These are phyloP conservation scores for Oegoconia quadripuncta DNA, from an alignment of 2,888 invertebrate genomes.

Conservation along the genomic window DNA sequence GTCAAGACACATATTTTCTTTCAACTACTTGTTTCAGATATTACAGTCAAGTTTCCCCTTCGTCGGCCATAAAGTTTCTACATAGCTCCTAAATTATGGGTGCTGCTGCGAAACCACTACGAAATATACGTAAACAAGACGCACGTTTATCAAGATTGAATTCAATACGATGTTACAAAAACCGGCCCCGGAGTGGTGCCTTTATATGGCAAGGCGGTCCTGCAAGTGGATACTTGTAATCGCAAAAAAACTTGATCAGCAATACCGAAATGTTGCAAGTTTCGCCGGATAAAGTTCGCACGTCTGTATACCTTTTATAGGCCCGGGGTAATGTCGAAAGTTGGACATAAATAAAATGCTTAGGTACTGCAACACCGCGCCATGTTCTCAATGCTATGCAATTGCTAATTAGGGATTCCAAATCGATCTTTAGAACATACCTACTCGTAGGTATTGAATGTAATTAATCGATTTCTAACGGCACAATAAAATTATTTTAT, in stretches of 20 bases:
- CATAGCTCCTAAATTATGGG: conserved; percentile 26
- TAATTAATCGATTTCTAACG: too few relatives aligned
- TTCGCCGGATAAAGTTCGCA: conserved; percentile 59
- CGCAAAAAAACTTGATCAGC: conserved; percentile 65
- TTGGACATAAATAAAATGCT: conserved; percentile 40
- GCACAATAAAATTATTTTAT: too few relatives aligned
- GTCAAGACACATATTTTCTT: conserved; percentile 3
- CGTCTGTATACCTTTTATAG: conserved; percentile 22
- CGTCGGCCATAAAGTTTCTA: conserved; percentile 15
- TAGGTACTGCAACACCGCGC: conserved; percentile 9
- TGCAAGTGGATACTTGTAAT: conserved; percentile 62
- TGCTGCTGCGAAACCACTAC: conserved; percentile 30
- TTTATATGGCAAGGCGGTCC: conserved; percentile 58
- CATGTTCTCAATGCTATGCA: too few relatives aligned
- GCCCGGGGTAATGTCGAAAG: conserved; percentile 40
- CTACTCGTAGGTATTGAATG: too few relatives aligned
- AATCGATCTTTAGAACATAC: too few relatives aligned
- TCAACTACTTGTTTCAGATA: too few relatives aligned
- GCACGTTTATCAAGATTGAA: conserved; percentile 61
- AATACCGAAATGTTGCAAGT: conserved; percentile 62
- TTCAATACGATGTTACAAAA: conserved; percentile 58
- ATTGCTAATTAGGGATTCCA: too few relatives aligned
- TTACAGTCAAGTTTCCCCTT: conserved; percentile 11
- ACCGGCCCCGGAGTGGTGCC: conserved; percentile 49
- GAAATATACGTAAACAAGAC: conserved; percentile 56